Evolutionary conservation across 2,113 vertebrate species (phyloP).

Genomic region (Dasyprocta punctata): DNA sequence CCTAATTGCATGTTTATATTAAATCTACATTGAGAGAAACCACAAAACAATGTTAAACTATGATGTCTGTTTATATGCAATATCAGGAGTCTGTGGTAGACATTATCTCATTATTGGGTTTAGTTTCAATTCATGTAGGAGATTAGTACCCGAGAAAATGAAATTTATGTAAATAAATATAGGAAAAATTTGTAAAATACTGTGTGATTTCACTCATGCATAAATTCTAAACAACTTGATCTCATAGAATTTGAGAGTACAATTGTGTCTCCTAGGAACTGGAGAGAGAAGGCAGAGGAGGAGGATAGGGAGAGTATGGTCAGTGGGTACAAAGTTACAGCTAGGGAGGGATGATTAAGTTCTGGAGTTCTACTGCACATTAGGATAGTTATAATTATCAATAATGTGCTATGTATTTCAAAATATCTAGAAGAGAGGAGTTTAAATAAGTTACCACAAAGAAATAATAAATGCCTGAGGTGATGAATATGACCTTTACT

Average conservation of each 20-base stretch:
- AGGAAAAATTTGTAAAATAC: neutral
- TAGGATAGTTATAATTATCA: neutral
- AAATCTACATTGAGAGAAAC: slow-evolving; percentile 14
- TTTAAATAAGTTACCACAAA: neutral
- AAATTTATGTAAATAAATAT: neutral
- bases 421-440: neutral
- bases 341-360: fast-evolving
- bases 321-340: neutral
- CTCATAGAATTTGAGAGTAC: neutral
- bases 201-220: neutral
- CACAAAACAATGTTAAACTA: slow-evolving; percentile 15
- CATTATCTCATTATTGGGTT: neutral
- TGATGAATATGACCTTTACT: neutral
- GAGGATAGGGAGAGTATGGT: neutral
- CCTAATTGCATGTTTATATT: slow-evolving; percentile 11
- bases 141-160: neutral
- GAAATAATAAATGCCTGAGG: neutral
- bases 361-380: neutral
- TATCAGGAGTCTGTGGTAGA: neutral
- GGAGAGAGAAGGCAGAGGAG: neutral
- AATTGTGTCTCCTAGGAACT: neutral
- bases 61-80: neutral
- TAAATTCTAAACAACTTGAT: neutral
- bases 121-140: neutral
- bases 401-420: neutral